Conservation (phyloP, 2,797 vertebrate species). For the Gadopsis bispinosus region DNA sequence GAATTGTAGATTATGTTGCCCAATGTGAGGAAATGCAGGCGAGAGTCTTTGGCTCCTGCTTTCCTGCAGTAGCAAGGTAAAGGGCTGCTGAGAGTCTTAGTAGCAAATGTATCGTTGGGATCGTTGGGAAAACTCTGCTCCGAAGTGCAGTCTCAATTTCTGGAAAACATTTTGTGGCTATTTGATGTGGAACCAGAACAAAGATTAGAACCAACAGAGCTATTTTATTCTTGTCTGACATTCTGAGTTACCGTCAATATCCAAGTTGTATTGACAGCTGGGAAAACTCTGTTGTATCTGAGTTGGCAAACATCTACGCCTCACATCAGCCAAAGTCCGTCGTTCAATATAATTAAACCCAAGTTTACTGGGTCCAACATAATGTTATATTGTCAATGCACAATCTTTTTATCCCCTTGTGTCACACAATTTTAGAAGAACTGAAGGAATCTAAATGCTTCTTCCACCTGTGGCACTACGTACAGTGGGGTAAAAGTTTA, state of each 20-base stretch:
- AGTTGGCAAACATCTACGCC: too few species aligned
- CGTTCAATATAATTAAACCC: too few species aligned
- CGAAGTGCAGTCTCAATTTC: neutral
- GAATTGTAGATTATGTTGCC: slow-evolving; percentile 57
- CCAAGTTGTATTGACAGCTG: neutral
- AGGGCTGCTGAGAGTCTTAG: slow-evolving; percentile 47
- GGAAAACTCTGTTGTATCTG: neutral
- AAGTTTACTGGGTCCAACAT: too few species aligned
- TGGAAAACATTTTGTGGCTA: neutral
- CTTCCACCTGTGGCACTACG: neutral
- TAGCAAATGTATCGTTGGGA: slow-evolving; percentile 22
- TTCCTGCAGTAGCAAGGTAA: slow-evolving; percentile 70
- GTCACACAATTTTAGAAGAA: too few species aligned
- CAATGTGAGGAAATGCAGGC: slow-evolving; percentile 73
- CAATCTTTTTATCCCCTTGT: too few species aligned
- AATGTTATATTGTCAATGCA: too few species aligned
- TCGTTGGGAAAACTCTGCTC: neutral
- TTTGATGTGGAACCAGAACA: neutral
- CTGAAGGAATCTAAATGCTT: neutral
- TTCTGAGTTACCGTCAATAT: neutral
- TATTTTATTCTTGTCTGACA: neutral
- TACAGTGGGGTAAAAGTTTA: neutral
- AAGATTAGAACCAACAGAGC: neutral
- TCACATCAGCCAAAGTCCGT: too few species aligned
- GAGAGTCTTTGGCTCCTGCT: slow-evolving; percentile 71